A percentile compares a stretch with the other conserved stretches of the same genome.
Evolutionary conservation across 2,888 invertebrate species (phyloP).

Genomic region (Sabellastarte sp.): DNA sequence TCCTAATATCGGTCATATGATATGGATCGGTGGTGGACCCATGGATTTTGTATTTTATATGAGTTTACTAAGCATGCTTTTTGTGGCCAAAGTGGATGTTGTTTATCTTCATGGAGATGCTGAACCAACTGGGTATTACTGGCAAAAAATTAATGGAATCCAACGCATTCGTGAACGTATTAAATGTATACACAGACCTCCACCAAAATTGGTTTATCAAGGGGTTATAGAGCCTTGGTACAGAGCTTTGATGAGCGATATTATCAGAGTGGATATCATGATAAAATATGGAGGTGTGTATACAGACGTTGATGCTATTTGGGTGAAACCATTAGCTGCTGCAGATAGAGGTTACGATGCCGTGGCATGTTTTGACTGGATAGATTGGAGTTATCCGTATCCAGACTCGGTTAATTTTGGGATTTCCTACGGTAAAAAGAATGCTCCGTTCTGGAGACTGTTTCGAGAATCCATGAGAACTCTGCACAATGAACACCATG

Average conservation of each 20-base stretch:
- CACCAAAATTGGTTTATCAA: neutral
- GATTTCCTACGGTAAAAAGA: conserved; percentile 3
- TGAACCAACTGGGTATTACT: conserved; percentile 2
- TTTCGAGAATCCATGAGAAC: conserved; percentile 3
- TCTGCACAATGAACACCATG: conserved; percentile 5
- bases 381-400: conserved; percentile 2
- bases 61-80: conserved; percentile 40
- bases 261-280: conserved; percentile 4
- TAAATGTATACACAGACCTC: neutral
- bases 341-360: conserved; percentile 5
- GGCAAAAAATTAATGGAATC: conserved; percentile 4
- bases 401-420: conserved; percentile 7
- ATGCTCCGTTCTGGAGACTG: conserved; percentile 4
- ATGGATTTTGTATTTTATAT: conserved; percentile 47
- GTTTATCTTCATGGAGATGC: conserved; percentile 1
- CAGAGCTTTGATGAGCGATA: conserved; percentile 5
- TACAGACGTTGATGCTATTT: conserved; percentile 3
- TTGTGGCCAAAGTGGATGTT: conserved; percentile 20
- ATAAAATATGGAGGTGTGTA: conserved; percentile 6
- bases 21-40: conserved; percentile 39
- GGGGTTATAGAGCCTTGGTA: neutral
- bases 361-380: conserved; percentile 4
- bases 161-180: neutral
- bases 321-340: neutral
- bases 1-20: conserved; percentile 45